A percentile compares a stretch with the other conserved stretches of the same genome.
Evolutionary conservation across 2,113 vertebrate genomes (phyloP).

Genomic region (Sclerurus mexicanus): DNA sequence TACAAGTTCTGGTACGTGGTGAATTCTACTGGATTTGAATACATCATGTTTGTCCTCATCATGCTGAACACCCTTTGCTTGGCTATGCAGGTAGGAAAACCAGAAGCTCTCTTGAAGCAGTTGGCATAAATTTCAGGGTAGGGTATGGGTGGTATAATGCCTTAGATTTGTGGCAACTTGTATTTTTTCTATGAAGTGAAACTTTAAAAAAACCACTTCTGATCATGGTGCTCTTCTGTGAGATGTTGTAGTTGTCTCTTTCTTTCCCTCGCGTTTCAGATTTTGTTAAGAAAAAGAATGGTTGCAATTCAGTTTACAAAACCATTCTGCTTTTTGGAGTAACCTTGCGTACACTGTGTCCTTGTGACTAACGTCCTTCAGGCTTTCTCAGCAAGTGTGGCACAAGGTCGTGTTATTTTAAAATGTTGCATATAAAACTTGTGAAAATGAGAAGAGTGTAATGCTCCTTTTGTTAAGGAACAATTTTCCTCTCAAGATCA

Average conservation of each 20-base stretch:
- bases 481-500: neutral
- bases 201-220: neutral
- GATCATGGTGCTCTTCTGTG: neutral
- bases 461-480: neutral
- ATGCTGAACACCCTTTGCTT: constrained; percentile 99
- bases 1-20: constrained; percentile 99
- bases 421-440: neutral
- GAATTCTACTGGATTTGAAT: constrained; percentile 98
- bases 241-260: neutral
- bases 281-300: neutral
- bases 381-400: neutral
- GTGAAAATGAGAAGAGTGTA: neutral
- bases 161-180: neutral
- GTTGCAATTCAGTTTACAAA: neutral
- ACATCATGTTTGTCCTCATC: constrained; percentile 99
- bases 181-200: neutral
- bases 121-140: neutral
- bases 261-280: neutral
- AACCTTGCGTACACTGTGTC: neutral
- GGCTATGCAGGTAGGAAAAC: constrained; percentile 92
- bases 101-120: neutral
- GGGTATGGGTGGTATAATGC: neutral
- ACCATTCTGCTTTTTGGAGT: neutral
- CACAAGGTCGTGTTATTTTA: neutral
- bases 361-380: neutral